Conservation (phyloP, 2,113 vertebrate species). For the Pygoscelis adeliae region DNA sequence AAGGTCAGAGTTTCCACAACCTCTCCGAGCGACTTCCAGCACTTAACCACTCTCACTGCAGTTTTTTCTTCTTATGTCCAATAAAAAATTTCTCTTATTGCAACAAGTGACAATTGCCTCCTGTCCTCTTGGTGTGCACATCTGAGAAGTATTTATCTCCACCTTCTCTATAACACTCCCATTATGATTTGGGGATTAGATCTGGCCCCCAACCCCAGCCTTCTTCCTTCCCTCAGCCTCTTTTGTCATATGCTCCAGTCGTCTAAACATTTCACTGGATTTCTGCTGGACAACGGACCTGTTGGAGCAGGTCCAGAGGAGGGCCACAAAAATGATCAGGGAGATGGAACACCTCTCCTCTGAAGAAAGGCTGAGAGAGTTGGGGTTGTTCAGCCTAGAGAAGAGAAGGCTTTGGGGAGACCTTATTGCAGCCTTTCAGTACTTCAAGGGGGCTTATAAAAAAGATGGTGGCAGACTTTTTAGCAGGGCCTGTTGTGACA, state of each 20-base stretch:
- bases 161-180: not conserved
- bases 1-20: not conserved
- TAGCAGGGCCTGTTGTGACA: no score
- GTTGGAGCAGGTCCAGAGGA: no score
- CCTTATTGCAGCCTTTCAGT: no score
- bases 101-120: not conserved
- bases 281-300: not conserved
- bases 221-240: not conserved
- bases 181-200: not conserved
- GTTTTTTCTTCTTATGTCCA: not conserved
- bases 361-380: no score
- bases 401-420: no score
- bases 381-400: no score
- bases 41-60: not conserved
- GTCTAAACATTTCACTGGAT: not conserved
- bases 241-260: not conserved
- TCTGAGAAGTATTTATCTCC: not conserved
- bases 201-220: not conserved
- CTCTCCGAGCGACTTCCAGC: not conserved
- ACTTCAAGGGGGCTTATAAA: no score
- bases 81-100: not conserved
- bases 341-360: no score
- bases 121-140: not conserved
- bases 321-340: no score
- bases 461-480: no score